Evolutionary conservation across 1,140 invertebrate species (phyloP).

Genomic region (Magallana angulata): DNA sequence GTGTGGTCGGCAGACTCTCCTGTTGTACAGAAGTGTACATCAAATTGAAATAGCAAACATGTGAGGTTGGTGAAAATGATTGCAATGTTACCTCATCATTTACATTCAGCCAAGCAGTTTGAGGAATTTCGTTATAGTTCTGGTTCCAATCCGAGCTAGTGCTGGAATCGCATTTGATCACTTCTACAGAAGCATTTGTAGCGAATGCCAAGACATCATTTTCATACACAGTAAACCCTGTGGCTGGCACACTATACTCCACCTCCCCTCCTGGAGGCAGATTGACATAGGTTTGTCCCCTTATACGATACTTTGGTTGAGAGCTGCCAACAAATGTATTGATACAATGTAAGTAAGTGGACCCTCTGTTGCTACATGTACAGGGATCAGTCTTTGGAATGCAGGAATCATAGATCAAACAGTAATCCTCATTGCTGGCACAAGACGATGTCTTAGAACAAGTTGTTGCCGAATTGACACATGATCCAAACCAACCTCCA

Average conservation of each 20-base stretch:
- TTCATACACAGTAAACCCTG: slow-evolving; percentile 2
- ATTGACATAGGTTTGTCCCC: slow-evolving; percentile 38
- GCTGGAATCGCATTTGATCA: slow-evolving; percentile 50
- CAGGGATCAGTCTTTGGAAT: slow-evolving; percentile 46
- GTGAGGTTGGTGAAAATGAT: neutral
- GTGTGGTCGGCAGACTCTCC: slow-evolving; percentile 29
- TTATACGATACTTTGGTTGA: slow-evolving; percentile 43
- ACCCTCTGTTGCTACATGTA: slow-evolving; percentile 30
- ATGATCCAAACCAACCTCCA: slow-evolving; percentile 49
- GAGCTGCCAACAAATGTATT: neutral
- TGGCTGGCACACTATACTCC: slow-evolving; percentile 37
- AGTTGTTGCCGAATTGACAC: slow-evolving; percentile 16
- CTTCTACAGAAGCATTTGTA: slow-evolving; percentile 35
- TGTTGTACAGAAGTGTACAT: slow-evolving; percentile 39
- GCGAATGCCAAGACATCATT: slow-evolving; percentile 50
- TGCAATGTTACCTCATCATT: slow-evolving; percentile 17
- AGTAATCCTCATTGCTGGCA: slow-evolving; percentile 41
- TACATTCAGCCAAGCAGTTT: neutral
- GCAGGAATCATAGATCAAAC: slow-evolving; percentile 45
- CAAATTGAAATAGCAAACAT: slow-evolving; percentile 52
- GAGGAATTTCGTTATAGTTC: slow-evolving; percentile 30
- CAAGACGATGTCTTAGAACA: slow-evolving; percentile 37
- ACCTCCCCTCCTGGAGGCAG: slow-evolving; percentile 24
- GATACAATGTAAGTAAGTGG: slow-evolving; percentile 20
- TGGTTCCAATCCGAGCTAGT: slow-evolving; percentile 31